Percentiles rank a stretch among this genome's conserved stretches.
Conservation (phyloP, 1,140 invertebrate species). For the Aculops lycopersici region DNA sequence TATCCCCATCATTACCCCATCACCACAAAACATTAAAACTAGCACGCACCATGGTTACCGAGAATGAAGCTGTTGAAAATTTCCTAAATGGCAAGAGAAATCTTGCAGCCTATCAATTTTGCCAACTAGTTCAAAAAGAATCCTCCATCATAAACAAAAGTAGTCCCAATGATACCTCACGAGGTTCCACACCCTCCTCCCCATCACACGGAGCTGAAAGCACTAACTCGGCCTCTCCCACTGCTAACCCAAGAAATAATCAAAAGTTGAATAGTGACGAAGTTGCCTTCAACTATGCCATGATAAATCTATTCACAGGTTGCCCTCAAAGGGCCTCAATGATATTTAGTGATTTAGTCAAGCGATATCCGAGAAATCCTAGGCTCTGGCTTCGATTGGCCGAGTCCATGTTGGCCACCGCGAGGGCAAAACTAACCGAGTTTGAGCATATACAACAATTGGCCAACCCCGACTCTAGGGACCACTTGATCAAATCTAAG, state of each 20-base stretch:
- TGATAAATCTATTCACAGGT: conserved; percentile 43
- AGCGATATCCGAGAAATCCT: conserved; percentile 52
- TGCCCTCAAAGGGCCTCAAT: conserved; percentile 53
- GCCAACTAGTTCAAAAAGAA: neutral
- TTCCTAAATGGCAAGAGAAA: conserved; percentile 3
- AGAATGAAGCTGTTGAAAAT: conserved; percentile 6
- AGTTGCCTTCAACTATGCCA: conserved; percentile 42
- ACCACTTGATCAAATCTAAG: too few relatives aligned
- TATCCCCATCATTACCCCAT: too few relatives aligned
- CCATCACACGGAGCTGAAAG: too few relatives aligned
- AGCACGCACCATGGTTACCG: too few relatives aligned
- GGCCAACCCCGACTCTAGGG: too few relatives aligned
- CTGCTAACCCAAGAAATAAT: too few relatives aligned
- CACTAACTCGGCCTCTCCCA: too few relatives aligned
- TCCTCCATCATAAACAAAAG: conserved; percentile 1
- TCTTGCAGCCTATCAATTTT: conserved; percentile 3
- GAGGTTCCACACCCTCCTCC: too few relatives aligned
- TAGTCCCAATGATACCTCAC: neutral
- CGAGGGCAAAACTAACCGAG: conserved; percentile 8
- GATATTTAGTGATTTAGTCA: conserved; percentile 51
- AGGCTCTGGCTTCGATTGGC: conserved; percentile 63
- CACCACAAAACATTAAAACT: too few relatives aligned
- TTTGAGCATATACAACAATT: too few relatives aligned
- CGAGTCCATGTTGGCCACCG: conserved; percentile 29
- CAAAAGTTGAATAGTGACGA: too few relatives aligned